Percentiles rank a stretch among this genome's conserved stretches.
phyloP scores from a whole-genome alignment of 92 coral and sea anemone genomes.

The Meandrina meandrites region DNA sequence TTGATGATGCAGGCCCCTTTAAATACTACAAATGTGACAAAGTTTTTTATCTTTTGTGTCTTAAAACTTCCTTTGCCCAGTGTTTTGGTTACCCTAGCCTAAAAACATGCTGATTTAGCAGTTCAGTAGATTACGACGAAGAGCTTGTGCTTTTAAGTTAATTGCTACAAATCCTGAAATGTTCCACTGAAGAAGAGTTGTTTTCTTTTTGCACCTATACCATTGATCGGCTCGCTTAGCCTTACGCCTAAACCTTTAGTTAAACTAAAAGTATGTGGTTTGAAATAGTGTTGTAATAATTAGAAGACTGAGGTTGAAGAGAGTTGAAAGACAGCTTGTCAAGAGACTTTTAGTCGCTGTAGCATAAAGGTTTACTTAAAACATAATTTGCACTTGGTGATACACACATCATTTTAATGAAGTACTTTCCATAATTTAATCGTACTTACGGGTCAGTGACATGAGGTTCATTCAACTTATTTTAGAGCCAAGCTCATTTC shows the following conservation, averaged over 20 bases:
- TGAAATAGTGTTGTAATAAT: neutral
- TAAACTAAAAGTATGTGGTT: neutral
- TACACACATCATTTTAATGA: neutral
- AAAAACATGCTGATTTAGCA: constrained; percentile 20
- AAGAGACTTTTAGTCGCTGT: neutral
- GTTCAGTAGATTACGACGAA: neutral
- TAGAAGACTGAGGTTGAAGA: neutral
- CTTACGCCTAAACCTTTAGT: neutral
- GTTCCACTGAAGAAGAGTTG: neutral
- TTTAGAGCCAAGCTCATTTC: constrained; percentile 40
- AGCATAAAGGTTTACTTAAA: neutral
- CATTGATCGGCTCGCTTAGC: neutral
- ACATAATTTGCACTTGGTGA: neutral
- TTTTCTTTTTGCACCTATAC: neutral
- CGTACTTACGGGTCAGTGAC: neutral
- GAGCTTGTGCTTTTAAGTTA: neutral
- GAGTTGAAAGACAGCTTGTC: neutral
- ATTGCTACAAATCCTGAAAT: neutral
- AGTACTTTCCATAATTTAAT: neutral
- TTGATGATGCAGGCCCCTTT: neutral
- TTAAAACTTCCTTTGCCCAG: neutral
- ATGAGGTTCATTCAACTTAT: neutral
- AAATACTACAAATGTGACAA: neutral
- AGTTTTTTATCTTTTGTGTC: neutral
- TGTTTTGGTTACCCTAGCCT: constrained; percentile 28